Base-by-base conservation (phyloP, 2,113 vertebrate species). In the Hypocryptadius cinnamomeus region DNA sequence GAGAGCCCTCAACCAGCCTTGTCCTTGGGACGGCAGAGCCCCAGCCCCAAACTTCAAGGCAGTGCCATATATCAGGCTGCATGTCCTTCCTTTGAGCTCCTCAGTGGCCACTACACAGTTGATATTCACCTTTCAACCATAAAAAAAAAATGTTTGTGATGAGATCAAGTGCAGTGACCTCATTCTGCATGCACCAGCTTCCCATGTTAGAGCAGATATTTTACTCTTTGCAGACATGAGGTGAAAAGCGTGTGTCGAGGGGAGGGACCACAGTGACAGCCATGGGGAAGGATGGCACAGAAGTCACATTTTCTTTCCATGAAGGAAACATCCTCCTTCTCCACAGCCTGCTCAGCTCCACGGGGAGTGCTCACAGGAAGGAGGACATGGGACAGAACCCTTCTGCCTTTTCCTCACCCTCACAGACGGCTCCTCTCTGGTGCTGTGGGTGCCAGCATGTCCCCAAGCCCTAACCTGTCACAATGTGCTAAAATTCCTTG, bases 351-450 rank as follows among this genome's bases (percentile, higher is more conserved):
- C 56, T 77, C 59, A 59, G 50, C 76, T 66, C 33, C 68, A 22
- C 3, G 0, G 4, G 44, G 47, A 37, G 35, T 0, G 2, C 8
- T 20, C 54, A 20, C 1, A 0, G 4, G 18, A 39, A 37, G 28
- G 23, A 78, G 64, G 15, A 48, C 44, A 30, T 0, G 1, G 33
- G 28, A 23, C 78, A 76, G 51, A 60, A 27, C 7, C 11, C 53
- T 64, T 24, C 51, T 57, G 54, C 30, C 37, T 37, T 42, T 51
- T 44, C 60, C 68, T 47, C 9, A 8, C 16, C 53, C 44, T 53
- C 33, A 60, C 16, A 13, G 42, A 42, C 4, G 12, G 59, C 30
- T 18, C 15, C 39, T 57, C 51, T 10, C 18, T 1, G 3, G 19
- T 16, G 23, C 18, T 40, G 1, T 8, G 28, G 15, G 13, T 3